Percentiles rank a stretch among this genome's conserved stretches.
Conservation (phyloP, 2,113 vertebrate species). For the Limnothrissa miodon region DNA sequence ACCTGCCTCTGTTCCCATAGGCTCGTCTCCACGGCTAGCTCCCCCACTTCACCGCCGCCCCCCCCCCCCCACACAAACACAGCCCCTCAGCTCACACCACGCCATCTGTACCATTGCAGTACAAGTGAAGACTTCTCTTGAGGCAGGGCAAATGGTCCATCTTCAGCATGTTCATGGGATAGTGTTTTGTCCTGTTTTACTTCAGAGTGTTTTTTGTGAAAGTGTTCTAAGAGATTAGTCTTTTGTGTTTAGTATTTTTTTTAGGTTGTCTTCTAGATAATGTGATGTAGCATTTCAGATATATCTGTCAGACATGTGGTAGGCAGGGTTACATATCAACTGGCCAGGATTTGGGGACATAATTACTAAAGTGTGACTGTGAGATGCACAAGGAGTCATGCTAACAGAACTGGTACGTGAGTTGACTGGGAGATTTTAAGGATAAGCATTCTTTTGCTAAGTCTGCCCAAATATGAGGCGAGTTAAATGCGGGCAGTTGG, state of each 20-base stretch:
- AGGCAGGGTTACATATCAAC: background rate
- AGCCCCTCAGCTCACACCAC: background rate
- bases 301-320: background rate
- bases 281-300: no score
- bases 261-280: no score
- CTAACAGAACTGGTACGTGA: background rate
- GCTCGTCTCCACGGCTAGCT: constrained; percentile 8
- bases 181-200: background rate
- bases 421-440: background rate
- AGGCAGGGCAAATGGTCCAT: background rate
- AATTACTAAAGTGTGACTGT: background rate
- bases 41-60: constrained; percentile 24
- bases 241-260: no score
- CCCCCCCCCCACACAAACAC: background rate
- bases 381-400: background rate
- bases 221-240: background rate
- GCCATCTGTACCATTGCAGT: background rate
- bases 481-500: background rate
- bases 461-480: background rate
- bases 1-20: constrained; percentile 53
- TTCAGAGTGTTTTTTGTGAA: background rate
- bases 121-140: background rate
- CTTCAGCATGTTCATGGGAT: background rate
- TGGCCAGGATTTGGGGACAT: background rate
- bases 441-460: background rate